These are phyloP conservation scores for Eriosoma lanigerum DNA, from an alignment of 1,140 invertebrate species.

Conservation along the genomic window DNA sequence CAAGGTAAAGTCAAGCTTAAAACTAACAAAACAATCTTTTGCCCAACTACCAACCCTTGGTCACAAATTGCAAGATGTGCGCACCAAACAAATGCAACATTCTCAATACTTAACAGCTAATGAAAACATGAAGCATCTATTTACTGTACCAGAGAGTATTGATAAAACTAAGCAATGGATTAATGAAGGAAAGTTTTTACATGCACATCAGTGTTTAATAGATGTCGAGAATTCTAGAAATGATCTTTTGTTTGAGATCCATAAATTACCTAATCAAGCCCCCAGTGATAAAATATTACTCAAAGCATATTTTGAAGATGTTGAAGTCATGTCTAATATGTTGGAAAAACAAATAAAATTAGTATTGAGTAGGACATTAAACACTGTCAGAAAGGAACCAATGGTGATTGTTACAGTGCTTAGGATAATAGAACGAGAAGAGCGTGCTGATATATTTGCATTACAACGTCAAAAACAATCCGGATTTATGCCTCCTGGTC, in stretches of 20 bases:
- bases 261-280: conserved; percentile 89
- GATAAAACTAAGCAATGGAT: conserved; percentile 93
- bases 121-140: conserved; percentile 97
- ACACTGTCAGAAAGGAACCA: conserved; percentile 92
- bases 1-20: conserved; percentile 68
- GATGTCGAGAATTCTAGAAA: conserved; percentile 96
- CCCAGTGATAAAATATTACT: conserved; percentile 86
- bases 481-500: conserved; percentile 87
- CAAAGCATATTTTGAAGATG: conserved; percentile 94
- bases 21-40: conserved; percentile 68
- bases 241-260: conserved; percentile 91
- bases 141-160: conserved; percentile 95
- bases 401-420: conserved; percentile 94
- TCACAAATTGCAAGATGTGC: conserved; percentile 77
- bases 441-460: conserved; percentile 83
- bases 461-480: conserved; percentile 75
- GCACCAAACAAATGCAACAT: conserved; percentile 90
- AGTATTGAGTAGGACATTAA: conserved; percentile 85
- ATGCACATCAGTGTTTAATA: conserved; percentile 79
- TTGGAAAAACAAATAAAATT: conserved; percentile 89
- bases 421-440: conserved; percentile 95
- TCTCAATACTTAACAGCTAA: conserved; percentile 95
- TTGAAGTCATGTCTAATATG: conserved; percentile 85
- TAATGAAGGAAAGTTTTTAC: conserved; percentile 89
- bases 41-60: conserved; percentile 70